phyloP scores from a whole-genome alignment of 2,797 vertebrate species.

The Eulemur coronatus region DNA sequence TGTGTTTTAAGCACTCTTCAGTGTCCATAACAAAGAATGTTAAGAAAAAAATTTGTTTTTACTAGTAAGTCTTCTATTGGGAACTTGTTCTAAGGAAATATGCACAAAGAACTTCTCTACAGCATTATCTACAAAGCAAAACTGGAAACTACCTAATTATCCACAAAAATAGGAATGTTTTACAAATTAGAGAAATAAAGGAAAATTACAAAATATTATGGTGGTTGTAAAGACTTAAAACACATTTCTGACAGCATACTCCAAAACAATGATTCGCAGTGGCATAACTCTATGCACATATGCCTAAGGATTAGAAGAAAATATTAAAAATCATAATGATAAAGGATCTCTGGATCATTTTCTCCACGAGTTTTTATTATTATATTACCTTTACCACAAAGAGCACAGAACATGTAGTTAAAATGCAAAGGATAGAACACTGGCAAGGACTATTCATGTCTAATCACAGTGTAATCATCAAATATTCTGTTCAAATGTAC shows the following conservation, averaged over 20 bases:
- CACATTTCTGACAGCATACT: neutral
- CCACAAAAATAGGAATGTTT: neutral
- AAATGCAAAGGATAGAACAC: neutral
- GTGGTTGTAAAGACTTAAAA: neutral
- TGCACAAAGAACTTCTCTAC: neutral
- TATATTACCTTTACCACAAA: neutral
- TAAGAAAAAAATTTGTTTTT: slow-evolving; percentile 1
- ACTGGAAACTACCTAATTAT: neutral
- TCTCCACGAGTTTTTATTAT: neutral
- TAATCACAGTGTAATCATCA: neutral
- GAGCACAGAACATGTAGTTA: slow-evolving; percentile 31
- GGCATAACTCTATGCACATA: neutral
- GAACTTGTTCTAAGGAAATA: slow-evolving; percentile 28
- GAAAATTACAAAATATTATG: neutral
- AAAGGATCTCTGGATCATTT: neutral
- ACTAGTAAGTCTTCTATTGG: neutral
- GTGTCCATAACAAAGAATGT: neutral
- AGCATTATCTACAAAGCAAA: slow-evolving; percentile 12
- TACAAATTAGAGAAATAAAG: slow-evolving; percentile 18
- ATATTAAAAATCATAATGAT: neutral
- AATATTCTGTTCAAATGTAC: neutral
- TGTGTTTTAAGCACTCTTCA: neutral
- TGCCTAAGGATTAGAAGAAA: neutral
- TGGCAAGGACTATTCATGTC: neutral
- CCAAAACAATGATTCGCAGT: neutral